Conservation (phyloP, 2,797 vertebrate species). For the Gambusia yucatana region DNA sequence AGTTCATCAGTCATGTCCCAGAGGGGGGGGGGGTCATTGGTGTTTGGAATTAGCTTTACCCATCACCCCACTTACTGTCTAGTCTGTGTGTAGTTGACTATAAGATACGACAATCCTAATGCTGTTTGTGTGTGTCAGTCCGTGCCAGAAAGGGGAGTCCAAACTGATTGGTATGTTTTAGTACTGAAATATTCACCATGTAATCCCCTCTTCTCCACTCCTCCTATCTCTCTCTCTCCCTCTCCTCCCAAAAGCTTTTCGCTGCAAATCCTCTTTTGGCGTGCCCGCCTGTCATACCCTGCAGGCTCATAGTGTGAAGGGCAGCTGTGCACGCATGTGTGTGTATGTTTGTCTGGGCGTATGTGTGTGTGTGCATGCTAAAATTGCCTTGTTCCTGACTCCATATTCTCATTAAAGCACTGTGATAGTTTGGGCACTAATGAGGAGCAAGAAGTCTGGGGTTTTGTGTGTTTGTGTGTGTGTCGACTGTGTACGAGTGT, state of each 20-base stretch:
- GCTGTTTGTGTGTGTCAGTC: conserved; percentile 41
- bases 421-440: conserved; percentile 79
- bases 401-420: conserved; percentile 77
- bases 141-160: conserved; percentile 46
- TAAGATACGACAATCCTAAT: conserved; percentile 50
- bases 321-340: conserved; percentile 61
- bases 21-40: conserved; percentile 8
- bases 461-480: conserved; percentile 19
- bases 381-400: conserved; percentile 66
- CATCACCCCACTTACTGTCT: conserved; percentile 53
- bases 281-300: conserved; percentile 76
- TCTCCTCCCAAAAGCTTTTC: conserved; percentile 74
- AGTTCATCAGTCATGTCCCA: conserved; percentile 45
- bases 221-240: conserved; percentile 67
- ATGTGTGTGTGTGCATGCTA: conserved; percentile 23
- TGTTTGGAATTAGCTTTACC: conserved; percentile 46
- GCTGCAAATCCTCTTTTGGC: conserved; percentile 81
- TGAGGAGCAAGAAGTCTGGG: conserved; percentile 53
- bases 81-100: conserved; percentile 47
- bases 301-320: conserved; percentile 72
- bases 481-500: conserved; percentile 1
- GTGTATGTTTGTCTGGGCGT: conserved; percentile 26
- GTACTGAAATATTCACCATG: conserved; percentile 77
- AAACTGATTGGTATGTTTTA: conserved; percentile 72
- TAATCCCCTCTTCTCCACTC: conserved; percentile 79